Evolutionary conservation across 2,113 vertebrate species (phyloP).

Genomic region (Zosterops japonicus): DNA sequence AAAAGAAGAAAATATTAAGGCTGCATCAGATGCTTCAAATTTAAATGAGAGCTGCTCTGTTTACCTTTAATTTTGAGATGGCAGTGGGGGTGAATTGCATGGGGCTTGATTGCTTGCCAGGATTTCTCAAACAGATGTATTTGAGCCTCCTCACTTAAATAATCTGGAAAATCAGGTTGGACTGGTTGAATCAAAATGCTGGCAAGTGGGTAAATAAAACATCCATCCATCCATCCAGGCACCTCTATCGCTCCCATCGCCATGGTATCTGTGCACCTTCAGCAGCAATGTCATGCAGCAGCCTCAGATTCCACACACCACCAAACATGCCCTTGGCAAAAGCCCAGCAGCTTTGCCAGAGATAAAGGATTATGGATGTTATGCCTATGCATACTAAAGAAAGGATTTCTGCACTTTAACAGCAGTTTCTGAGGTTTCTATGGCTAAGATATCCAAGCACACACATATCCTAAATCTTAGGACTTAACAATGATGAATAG

Average conservation of each 20-base stretch:
- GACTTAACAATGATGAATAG: conserved; percentile 30
- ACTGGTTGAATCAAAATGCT: conserved; percentile 74
- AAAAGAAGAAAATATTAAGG: background rate
- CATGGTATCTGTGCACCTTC: conserved; percentile 21
- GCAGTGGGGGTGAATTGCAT: conserved; percentile 46
- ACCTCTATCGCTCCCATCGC: background rate
- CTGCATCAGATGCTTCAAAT: conserved; percentile 66
- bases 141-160: conserved; percentile 71
- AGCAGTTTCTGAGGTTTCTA: conserved; percentile 39
- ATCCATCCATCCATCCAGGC: conserved; percentile 10
- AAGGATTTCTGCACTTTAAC: conserved; percentile 60
- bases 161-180: conserved; percentile 79
- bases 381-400: conserved; percentile 60
- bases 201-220: conserved; percentile 63
- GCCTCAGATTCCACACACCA: conserved; percentile 66
- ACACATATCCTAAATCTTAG: conserved; percentile 44
- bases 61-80: conserved; percentile 74
- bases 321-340: conserved; percentile 68
- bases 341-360: conserved; percentile 60
- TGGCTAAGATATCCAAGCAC: conserved; percentile 45
- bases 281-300: conserved; percentile 40
- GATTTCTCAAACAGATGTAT: conserved; percentile 71
- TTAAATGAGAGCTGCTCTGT: conserved; percentile 71
- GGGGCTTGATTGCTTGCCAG: conserved; percentile 70
- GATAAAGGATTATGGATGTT: conserved; percentile 73